Conservation (phyloP, 2,113 vertebrate species). For the Seriola aureovittata region DNA sequence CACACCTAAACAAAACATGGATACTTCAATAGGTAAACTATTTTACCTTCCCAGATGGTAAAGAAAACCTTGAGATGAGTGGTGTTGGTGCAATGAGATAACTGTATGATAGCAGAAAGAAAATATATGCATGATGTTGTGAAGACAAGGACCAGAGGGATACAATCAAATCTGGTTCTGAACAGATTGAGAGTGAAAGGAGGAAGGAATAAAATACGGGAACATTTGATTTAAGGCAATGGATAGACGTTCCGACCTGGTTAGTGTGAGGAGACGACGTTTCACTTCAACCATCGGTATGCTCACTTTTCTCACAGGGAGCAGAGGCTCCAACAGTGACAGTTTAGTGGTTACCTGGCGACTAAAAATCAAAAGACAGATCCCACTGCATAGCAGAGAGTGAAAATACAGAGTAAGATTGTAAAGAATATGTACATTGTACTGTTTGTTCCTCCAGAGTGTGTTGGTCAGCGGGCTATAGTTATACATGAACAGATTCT, state of each 20-base stretch:
- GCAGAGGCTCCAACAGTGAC: background rate
- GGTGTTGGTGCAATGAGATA: constrained; percentile 31
- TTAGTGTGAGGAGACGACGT: constrained; percentile 34
- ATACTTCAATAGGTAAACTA: constrained; percentile 33
- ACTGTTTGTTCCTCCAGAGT: constrained; percentile 61
- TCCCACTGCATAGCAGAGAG: constrained; percentile 62
- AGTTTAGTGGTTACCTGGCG: constrained; percentile 6
- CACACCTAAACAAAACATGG: constrained; percentile 26
- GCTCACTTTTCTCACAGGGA: constrained; percentile 18
- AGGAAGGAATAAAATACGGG: constrained; percentile 8
- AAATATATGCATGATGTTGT: background rate
- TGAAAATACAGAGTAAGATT: constrained; percentile 10
- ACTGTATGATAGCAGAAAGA: constrained; percentile 1
- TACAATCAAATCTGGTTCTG: constrained; percentile 27
- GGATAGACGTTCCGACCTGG: constrained; percentile 23
- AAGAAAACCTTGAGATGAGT: constrained; percentile 53
- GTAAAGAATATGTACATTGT: constrained; percentile 50
- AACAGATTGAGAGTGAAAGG: constrained; percentile 12
- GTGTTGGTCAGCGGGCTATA: constrained; percentile 46
- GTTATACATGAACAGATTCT: constrained; percentile 29
- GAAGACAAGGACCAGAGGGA: constrained; percentile 1
- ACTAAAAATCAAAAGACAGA: constrained; percentile 25
- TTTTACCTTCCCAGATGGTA: constrained; percentile 32
- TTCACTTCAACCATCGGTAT: constrained; percentile 25
- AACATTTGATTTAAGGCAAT: constrained; percentile 43